Conservation (phyloP, 2,113 vertebrate species). For the Psephotus haematonotus region DNA sequence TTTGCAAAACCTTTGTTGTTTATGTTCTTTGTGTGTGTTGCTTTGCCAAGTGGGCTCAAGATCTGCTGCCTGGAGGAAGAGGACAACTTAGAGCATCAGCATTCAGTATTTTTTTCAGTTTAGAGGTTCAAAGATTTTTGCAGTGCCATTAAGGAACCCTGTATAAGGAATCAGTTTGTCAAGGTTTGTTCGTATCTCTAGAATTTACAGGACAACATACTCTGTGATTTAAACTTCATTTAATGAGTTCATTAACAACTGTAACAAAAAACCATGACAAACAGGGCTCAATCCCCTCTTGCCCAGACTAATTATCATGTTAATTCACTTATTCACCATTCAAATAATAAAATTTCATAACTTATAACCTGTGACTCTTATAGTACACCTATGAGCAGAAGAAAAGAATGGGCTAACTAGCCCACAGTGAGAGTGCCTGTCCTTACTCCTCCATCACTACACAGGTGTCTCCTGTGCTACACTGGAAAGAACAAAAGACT, state of each 20-base stretch:
- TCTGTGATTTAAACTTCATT: not conserved
- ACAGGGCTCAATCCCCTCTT: not conserved
- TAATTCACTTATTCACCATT: not conserved
- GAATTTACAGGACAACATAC: not conserved
- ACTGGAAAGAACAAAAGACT: fast-evolving
- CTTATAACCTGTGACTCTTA: not conserved
- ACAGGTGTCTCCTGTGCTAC: fast-evolving
- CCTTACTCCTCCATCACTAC: fast-evolving
- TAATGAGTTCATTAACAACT: not conserved
- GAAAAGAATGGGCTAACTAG: not conserved
- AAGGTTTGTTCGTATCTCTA: not conserved
- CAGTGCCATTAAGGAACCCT: not conserved
- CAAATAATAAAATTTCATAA: not conserved
- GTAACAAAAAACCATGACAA: not conserved
- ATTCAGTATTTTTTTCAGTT: not conserved
- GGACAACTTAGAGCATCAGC: not conserved
- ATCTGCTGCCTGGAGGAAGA: not conserved
- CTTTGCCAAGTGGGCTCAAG: not conserved
- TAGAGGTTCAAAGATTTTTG: not conserved
- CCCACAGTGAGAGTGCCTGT: not conserved
- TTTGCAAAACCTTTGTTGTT: not conserved
- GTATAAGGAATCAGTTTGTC: not conserved
- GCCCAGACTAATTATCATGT: not conserved
- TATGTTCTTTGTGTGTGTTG: not conserved
- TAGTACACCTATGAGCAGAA: not conserved